Conservation (phyloP, 2,797 vertebrate genomes). For the Alosa sapidissima region DNA sequence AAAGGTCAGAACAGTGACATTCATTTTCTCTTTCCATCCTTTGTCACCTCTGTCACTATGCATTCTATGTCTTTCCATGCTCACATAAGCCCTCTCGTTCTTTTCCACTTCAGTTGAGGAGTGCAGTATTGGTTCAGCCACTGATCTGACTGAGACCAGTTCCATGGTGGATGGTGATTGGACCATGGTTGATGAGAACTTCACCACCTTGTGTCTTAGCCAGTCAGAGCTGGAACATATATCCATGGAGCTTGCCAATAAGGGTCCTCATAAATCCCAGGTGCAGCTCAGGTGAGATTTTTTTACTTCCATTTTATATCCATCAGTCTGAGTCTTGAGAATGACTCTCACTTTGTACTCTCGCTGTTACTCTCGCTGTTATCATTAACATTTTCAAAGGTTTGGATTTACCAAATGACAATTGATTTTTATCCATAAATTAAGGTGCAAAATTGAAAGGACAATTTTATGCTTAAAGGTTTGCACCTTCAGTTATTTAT, state of each 20-base stretch:
- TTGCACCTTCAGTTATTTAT: neutral
- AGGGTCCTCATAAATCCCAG: constrained; percentile 95
- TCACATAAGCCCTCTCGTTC: neutral
- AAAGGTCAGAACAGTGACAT: constrained; percentile 77
- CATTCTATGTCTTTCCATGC: no score
- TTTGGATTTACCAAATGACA: no score
- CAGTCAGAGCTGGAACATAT: constrained; percentile 96
- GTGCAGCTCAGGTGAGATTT: constrained; percentile 90
- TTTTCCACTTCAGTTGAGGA: constrained; percentile 81
- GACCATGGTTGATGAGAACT: constrained; percentile 96
- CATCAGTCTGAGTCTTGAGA: neutral
- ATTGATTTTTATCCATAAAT: neutral
- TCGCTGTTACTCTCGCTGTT: neutral
- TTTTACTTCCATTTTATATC: neutral
- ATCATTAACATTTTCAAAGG: no score
- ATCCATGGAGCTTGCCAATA: constrained; percentile 95
- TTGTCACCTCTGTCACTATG: no score
- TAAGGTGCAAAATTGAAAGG: neutral
- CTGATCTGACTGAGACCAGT: constrained; percentile 96
- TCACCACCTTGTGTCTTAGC: constrained; percentile 88
- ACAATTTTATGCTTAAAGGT: neutral
- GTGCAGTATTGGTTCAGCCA: constrained; percentile 96
- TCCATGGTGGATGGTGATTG: constrained; percentile 97
- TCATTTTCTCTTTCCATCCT: neutral
- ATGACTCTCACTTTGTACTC: neutral